phyloP scores from a whole-genome alignment of 2,888 invertebrate genomes.

The Sarcophaga caerulescens region DNA sequence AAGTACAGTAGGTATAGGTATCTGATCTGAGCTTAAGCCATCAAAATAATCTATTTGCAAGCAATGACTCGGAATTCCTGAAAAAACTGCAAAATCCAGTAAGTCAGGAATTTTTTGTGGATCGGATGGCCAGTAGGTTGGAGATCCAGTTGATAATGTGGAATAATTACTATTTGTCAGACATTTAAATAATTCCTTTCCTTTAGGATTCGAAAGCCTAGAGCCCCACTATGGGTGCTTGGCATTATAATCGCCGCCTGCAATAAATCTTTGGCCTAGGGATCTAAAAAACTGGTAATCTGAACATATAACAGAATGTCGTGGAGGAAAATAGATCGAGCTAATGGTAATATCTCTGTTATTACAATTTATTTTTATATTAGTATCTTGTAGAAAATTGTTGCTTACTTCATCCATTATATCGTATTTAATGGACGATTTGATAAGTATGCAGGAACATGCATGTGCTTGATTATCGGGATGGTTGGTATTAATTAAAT shows the following conservation, averaged over 20 bases:
- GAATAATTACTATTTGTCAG: constrained; percentile 26
- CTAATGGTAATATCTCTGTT: neutral
- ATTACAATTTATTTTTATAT: constrained; percentile 18
- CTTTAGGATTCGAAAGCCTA: constrained; percentile 49
- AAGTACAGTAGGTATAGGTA: constrained; percentile 20
- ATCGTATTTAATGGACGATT: constrained; percentile 21
- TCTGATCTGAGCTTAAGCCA: constrained; percentile 52
- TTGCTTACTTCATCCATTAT: constrained; percentile 11
- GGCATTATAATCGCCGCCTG: neutral
- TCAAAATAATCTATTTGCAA: constrained; percentile 21
- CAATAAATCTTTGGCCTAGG: constrained; percentile 48
- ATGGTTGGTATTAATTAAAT: constrained; percentile 31
- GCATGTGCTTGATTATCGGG: neutral
- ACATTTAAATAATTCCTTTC: constrained; percentile 50
- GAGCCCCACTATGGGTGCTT: constrained; percentile 13
- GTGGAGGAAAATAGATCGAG: constrained; percentile 24
- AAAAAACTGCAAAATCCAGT: no score
- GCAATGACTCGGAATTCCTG: no score
- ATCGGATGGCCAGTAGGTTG: no score
- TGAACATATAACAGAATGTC: constrained; percentile 10
- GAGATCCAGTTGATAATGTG: no score
- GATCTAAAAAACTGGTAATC: constrained; percentile 33
- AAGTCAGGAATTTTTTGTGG: no score
- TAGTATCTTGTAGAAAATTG: constrained; percentile 34
- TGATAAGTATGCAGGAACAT: no score